Conservation (phyloP, 2,797 vertebrate genomes). For the Arremon aurantiirostris region DNA sequence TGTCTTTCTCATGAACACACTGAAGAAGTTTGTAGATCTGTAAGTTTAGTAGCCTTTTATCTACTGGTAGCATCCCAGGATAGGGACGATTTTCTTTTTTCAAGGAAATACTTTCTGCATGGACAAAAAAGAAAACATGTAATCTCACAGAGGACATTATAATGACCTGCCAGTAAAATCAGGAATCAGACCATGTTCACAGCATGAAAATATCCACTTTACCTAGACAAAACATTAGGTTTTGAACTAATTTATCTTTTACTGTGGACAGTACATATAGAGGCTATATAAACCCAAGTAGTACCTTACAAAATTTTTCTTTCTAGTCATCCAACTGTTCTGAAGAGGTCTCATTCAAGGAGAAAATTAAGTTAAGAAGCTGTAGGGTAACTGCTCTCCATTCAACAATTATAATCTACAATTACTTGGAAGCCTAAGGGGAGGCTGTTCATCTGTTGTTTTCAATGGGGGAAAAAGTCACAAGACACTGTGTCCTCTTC, state of each 20-base stretch:
- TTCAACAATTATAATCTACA: neutral
- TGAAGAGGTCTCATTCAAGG: neutral
- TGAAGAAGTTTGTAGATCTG: constrained; percentile 92
- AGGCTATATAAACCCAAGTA: neutral
- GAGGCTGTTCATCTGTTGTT: neutral
- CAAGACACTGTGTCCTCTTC: neutral
- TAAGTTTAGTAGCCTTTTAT: constrained; percentile 79
- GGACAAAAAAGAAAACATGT: neutral
- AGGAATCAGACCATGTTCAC: neutral
- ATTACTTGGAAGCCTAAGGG: neutral
- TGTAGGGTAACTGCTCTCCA: neutral
- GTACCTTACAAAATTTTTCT: neutral
- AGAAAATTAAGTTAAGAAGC: constrained; percentile 21
- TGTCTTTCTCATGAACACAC: constrained; percentile 78
- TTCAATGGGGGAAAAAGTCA: neutral
- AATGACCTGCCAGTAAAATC: neutral
- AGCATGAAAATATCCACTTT: neutral
- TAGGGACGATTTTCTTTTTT: neutral
- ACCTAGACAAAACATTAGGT: neutral
- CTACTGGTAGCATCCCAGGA: constrained; percentile 63
- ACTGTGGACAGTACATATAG: neutral
- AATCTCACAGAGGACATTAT: neutral
- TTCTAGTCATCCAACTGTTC: neutral
- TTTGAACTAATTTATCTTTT: neutral
- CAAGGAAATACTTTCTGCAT: constrained; percentile 14